Percentiles rank a stretch among this genome's conserved stretches.
Evolutionary conservation across 1,140 invertebrate genomes (phyloP).

Genomic region (Drosophila navojoa): DNA sequence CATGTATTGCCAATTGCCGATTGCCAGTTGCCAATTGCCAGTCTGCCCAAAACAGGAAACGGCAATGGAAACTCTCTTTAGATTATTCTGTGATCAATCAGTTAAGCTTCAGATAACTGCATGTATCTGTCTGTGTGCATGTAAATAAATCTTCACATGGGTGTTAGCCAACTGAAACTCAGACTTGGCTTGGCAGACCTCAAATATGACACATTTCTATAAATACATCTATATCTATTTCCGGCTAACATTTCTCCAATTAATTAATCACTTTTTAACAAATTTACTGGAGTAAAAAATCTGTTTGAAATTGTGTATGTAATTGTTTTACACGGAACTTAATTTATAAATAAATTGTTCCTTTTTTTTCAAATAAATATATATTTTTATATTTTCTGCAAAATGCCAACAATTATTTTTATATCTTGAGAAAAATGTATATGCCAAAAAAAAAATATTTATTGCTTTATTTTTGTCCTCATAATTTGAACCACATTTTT

Average conservation of each 20-base stretch:
- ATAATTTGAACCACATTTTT: neutral
- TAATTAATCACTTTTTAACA: neutral
- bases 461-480: too few species aligned
- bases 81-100: conserved; percentile 15
- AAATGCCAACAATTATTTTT: too few species aligned
- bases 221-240: neutral
- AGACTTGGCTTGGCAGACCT: neutral
- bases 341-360: too few species aligned
- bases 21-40: conserved; percentile 17
- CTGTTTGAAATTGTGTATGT: too few species aligned
- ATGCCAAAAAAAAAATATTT: too few species aligned
- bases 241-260: conserved; percentile 1
- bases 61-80: conserved; percentile 7
- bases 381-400: too few species aligned
- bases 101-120: neutral
- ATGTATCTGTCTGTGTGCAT: neutral
- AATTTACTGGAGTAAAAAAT: neutral
- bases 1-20: conserved; percentile 23
- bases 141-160: too few species aligned
- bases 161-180: neutral
- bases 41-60: conserved; percentile 36
- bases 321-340: too few species aligned
- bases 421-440: too few species aligned
- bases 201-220: too few species aligned
- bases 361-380: too few species aligned